Conservation (phyloP, 2,888 invertebrate species). For the Gortyna flavago region DNA sequence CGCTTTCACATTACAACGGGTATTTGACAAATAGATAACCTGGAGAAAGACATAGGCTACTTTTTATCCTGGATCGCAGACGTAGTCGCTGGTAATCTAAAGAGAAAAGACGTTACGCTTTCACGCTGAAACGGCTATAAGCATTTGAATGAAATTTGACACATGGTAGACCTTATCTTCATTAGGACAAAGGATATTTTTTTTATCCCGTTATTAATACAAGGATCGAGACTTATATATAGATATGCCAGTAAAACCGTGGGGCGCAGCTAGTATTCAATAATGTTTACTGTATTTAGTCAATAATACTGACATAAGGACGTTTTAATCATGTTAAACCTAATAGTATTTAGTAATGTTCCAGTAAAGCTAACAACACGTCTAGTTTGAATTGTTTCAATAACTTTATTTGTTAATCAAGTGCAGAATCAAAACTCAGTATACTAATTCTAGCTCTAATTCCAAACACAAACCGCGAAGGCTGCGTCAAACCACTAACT, state of each 20-base stretch:
- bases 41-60: too few relatives aligned
- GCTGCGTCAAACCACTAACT: conserved; percentile 39
- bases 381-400: conserved; percentile 25
- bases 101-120: too few relatives aligned
- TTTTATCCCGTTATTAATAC: neutral
- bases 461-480: conserved; percentile 47
- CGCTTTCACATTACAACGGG: too few relatives aligned
- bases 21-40: too few relatives aligned
- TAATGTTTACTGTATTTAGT: neutral
- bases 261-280: neutral
- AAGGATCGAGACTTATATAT: neutral
- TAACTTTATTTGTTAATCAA: conserved; percentile 2
- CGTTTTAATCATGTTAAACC: neutral
- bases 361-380: neutral
- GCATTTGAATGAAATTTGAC: neutral
- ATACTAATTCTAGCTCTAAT: conserved; percentile 24
- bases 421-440: conserved; percentile 1
- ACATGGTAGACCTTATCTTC: neutral
- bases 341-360: neutral
- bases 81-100: too few relatives aligned
- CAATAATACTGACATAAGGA: too few relatives aligned
- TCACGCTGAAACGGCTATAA: too few relatives aligned
- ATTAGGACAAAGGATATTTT: neutral
- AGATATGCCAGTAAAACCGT: neutral
- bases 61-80: too few relatives aligned